Conservation (phyloP, 2,888 invertebrate species). For the Tenthredo livida region DNA sequence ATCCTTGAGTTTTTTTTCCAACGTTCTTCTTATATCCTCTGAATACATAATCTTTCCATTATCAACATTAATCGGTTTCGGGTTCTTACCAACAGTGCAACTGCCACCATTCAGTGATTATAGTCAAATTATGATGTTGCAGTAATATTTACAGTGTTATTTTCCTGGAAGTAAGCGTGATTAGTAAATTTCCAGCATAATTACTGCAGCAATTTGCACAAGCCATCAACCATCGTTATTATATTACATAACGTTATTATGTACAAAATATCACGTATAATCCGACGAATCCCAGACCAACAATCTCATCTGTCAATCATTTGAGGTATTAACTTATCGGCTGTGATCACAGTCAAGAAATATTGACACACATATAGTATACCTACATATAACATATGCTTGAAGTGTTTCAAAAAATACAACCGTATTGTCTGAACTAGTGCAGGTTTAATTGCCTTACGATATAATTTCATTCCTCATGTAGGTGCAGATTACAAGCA, state of each 20-base stretch:
- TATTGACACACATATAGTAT: neutral
- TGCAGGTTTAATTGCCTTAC: neutral
- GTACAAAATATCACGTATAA: neutral
- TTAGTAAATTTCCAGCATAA: neutral
- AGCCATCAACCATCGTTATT: neutral
- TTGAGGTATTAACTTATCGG: neutral
- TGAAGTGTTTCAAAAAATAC: neutral
- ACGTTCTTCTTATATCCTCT: neutral
- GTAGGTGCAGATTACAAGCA: neutral
- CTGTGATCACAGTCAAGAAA: neutral
- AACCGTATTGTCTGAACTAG: neutral
- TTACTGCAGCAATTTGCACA: conserved; percentile 12
- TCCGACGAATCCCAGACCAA: neutral
- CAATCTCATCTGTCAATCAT: neutral
- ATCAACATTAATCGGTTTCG: neutral
- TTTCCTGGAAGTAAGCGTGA: neutral
- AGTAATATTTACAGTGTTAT: neutral
- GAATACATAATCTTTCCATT: neutral
- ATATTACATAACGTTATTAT: neutral
- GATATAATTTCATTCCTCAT: neutral
- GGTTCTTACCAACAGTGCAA: neutral
- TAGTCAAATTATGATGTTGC: neutral
- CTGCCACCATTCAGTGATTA: neutral
- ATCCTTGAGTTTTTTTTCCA: neutral
- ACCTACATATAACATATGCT: neutral